Percentiles rank a stretch among this genome's conserved stretches.
Conservation (phyloP, 2,113 vertebrate species). For the Blennius ocellaris region DNA sequence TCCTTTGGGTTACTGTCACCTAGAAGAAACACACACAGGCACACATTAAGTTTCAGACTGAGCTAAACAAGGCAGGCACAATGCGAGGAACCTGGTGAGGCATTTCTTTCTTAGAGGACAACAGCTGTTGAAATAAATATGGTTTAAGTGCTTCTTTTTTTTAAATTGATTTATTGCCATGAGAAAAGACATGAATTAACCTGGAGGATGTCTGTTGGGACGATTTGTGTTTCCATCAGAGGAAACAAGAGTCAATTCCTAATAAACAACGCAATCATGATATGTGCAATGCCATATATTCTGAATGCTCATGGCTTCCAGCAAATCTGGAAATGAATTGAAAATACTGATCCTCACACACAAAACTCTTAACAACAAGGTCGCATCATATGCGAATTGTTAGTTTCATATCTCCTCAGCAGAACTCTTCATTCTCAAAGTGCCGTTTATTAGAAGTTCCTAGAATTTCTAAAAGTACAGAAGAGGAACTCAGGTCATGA, state of each 20-base stretch:
- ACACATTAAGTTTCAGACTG: conserved; percentile 25
- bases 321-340: too few species aligned
- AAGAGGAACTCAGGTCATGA: too few species aligned
- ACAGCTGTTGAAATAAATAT: neutral
- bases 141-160: neutral
- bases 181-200: conserved; percentile 13
- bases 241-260: conserved; percentile 23
- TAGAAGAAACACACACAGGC: conserved; percentile 66
- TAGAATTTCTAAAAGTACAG: too few species aligned
- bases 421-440: too few species aligned
- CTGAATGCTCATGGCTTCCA: conserved; percentile 35
- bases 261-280: conserved; percentile 58
- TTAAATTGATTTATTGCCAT: neutral
- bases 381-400: too few species aligned
- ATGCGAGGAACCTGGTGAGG: too few species aligned
- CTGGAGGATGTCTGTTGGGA: neutral
- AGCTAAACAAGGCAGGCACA: neutral
- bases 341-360: too few species aligned
- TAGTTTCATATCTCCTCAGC: too few species aligned
- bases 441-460: too few species aligned
- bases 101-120: too few species aligned
- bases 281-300: conserved; percentile 52
- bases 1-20: conserved; percentile 98
- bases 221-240: conserved; percentile 16
- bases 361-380: too few species aligned